These are phyloP conservation scores for Catostomus latipinnis DNA, from an alignment of 2,797 vertebrate genomes.

Conservation along the genomic window DNA sequence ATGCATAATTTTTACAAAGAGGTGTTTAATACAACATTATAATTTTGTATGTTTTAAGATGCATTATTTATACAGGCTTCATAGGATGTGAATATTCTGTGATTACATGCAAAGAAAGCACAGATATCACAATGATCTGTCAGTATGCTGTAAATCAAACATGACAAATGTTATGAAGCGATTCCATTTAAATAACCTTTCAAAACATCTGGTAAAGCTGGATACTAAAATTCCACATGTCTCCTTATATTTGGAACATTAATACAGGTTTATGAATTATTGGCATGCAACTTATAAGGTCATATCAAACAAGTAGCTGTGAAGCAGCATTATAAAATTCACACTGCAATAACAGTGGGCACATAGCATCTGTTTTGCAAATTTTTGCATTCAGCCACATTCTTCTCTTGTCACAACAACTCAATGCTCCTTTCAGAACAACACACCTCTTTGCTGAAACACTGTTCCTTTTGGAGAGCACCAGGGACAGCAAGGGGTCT, in stretches of 20 bases:
- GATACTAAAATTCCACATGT: slow-evolving; percentile 23
- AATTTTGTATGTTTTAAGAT: not conserved
- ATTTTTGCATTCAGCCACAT: slow-evolving; percentile 36
- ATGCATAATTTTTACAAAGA: no score
- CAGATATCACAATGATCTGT: not conserved
- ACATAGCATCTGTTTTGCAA: slow-evolving; percentile 42
- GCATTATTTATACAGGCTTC: not conserved
- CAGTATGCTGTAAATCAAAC: not conserved
- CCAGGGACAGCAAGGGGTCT: slow-evolving; percentile 33
- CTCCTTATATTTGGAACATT: slow-evolving; percentile 18
- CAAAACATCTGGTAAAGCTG: not conserved
- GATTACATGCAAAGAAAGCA: not conserved
- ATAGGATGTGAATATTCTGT: not conserved
- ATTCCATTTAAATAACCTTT: not conserved
- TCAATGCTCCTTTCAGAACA: slow-evolving; percentile 37
- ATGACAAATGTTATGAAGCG: not conserved
- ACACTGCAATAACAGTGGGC: not conserved
- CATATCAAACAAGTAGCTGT: slow-evolving; percentile 2
- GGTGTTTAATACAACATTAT: not conserved
- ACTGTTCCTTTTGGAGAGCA: slow-evolving; percentile 30
- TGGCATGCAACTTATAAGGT: slow-evolving; percentile 18
- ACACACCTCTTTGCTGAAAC: slow-evolving; percentile 48
- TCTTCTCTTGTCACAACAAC: slow-evolving; percentile 44
- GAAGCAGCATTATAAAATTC: not conserved
- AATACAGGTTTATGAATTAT: slow-evolving; percentile 12